Evolutionary conservation across 2,888 invertebrate genomes (phyloP).

Genomic region (Tyria jacobaeae): DNA sequence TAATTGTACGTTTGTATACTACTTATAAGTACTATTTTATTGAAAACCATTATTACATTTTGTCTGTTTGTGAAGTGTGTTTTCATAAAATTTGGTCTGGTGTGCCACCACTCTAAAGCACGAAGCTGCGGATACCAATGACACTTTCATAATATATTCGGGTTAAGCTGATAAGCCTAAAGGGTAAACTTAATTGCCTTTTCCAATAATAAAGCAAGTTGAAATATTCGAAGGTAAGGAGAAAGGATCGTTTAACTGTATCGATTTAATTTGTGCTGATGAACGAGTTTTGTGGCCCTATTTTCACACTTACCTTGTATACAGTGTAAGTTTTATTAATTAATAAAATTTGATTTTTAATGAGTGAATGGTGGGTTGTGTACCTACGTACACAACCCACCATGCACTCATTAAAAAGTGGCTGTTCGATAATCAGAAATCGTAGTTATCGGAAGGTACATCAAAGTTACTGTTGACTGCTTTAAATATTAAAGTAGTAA

Average conservation of each 20-base stretch:
- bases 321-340: not conserved
- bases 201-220: conserved; percentile 39
- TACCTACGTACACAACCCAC: no score
- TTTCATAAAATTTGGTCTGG: not conserved
- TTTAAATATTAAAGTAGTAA: no score
- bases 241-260: conserved; percentile 39
- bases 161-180: conserved; percentile 47
- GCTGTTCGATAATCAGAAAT: no score
- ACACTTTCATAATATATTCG: conserved; percentile 47
- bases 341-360: not conserved
- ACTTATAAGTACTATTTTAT: no score
- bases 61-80: no score
- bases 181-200: conserved; percentile 50
- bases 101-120: not conserved
- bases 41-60: no score
- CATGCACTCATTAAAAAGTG: no score
- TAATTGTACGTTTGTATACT: no score
- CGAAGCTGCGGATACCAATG: conserved; percentile 17
- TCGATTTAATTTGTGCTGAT: conserved; percentile 26
- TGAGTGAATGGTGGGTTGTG: not conserved
- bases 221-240: conserved; percentile 40
- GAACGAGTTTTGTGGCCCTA: conserved; percentile 32
- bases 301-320: conserved; percentile 12
- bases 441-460: no score
- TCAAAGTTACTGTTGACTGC: no score